These are phyloP conservation scores for Brenthis ino DNA, from an alignment of 2,888 invertebrate species.

Conservation along the genomic window DNA sequence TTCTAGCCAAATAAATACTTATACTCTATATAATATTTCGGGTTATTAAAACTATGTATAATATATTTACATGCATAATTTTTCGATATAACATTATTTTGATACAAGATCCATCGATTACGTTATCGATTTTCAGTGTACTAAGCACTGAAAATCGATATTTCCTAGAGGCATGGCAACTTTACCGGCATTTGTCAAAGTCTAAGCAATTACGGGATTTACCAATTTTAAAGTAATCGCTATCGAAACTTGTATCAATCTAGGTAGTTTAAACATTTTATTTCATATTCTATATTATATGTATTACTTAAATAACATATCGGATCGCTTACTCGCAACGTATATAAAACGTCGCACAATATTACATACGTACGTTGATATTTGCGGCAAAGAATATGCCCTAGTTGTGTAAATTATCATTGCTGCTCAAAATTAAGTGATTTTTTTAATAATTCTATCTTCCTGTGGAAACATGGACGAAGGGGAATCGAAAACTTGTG, in stretches of 20 bases:
- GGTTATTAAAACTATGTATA: too few species aligned
- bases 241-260: slow-evolving; percentile 5
- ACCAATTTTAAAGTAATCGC: slow-evolving; percentile 26
- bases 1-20: too few species aligned
- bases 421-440: neutral
- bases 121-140: too few species aligned
- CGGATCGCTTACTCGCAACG: neutral
- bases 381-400: neutral
- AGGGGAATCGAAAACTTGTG: slow-evolving; percentile 69
- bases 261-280: neutral
- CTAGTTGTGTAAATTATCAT: neutral
- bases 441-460: slow-evolving; percentile 18
- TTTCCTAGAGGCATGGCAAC: slow-evolving; percentile 16
- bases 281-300: neutral
- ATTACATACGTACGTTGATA: neutral
- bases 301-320: slow-evolving; percentile 5
- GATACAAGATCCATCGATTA: too few species aligned
- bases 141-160: slow-evolving; percentile 1
- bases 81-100: too few species aligned
- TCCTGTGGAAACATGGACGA: slow-evolving; percentile 59
- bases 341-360: neutral
- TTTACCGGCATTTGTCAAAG: slow-evolving; percentile 23
- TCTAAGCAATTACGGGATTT: slow-evolving; percentile 32
- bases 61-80: too few species aligned
- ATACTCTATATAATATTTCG: too few species aligned